Conservation (phyloP, 37 sponge, comb jelly and placozoan genomes). For the Amphimedon queenslandica region DNA sequence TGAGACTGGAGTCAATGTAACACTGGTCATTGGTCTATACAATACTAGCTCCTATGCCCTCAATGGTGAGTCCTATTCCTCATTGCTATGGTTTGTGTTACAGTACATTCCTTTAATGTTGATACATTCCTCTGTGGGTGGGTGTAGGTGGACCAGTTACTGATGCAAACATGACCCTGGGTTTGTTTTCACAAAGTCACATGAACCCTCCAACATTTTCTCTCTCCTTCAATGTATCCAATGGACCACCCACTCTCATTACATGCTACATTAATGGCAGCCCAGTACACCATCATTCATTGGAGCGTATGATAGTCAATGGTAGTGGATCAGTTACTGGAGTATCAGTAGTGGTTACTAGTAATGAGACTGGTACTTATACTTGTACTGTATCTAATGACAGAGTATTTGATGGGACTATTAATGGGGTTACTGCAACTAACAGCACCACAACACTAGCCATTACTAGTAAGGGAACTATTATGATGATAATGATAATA, state of each 20-base stretch:
- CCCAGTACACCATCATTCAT: background rate
- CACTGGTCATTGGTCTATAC: too few relatives aligned
- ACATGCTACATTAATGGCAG: background rate
- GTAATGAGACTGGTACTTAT: constrained; percentile 1
- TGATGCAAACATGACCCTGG: too few relatives aligned
- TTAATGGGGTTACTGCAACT: background rate
- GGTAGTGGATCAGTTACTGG: background rate
- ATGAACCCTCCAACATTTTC: constrained; percentile 5
- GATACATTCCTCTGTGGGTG: too few relatives aligned
- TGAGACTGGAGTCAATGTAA: too few relatives aligned
- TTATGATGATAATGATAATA: too few relatives aligned
- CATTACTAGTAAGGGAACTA: background rate
- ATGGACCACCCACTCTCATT: constrained; percentile 7
- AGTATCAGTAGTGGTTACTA: background rate
- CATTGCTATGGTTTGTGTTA: too few relatives aligned
- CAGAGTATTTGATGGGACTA: background rate
- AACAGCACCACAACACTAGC: background rate
- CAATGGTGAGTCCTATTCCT: too few relatives aligned
- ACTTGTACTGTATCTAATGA: constrained; percentile 16
- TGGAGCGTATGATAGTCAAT: background rate
- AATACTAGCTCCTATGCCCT: too few relatives aligned
- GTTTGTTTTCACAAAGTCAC: constrained; percentile 8
- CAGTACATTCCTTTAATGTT: too few relatives aligned
- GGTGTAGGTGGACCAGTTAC: too few relatives aligned
- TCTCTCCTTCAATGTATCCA: constrained; percentile 1